phyloP scores from a whole-genome alignment of 2,797 vertebrate species.

The Malacoctenus gilli region DNA sequence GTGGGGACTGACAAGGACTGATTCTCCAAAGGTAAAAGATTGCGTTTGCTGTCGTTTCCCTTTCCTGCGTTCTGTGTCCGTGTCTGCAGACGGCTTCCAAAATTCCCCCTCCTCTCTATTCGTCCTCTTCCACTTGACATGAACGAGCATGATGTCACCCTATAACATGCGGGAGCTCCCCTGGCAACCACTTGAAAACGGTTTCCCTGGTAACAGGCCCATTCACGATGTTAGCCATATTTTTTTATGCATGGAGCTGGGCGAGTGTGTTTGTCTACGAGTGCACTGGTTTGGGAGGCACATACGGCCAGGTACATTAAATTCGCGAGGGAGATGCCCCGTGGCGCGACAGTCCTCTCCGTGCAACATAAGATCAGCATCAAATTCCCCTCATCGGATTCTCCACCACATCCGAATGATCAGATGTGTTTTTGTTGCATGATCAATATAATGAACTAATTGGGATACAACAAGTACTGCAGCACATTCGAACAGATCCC shows the following conservation, averaged over 20 bases:
- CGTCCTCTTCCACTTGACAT: constrained; percentile 27
- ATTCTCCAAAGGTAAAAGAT: constrained; percentile 38
- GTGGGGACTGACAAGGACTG: constrained; percentile 32
- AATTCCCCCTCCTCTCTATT: constrained; percentile 7
- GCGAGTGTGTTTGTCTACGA: constrained; percentile 1
- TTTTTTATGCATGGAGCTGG: constrained; percentile 2
- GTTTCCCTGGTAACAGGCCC: constrained; percentile 47
- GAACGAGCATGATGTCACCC: constrained; percentile 8
- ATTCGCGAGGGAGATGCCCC: not conserved
- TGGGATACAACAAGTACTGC: not conserved
- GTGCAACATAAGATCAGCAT: too few relatives aligned
- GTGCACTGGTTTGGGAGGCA: not conserved
- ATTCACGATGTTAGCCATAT: constrained; percentile 12
- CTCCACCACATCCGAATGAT: not conserved
- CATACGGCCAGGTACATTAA: too few relatives aligned
- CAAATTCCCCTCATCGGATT: too few relatives aligned
- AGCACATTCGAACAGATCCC: not conserved
- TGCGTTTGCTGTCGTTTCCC: constrained; percentile 8
- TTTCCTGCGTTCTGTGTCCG: constrained; percentile 16
- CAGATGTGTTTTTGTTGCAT: not conserved
- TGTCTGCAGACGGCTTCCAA: constrained; percentile 18
- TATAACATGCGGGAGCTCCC: constrained; percentile 25
- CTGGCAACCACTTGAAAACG: constrained; percentile 40
- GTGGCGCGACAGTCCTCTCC: too few relatives aligned
- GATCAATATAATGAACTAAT: not conserved